Conservation (phyloP, 2,888 invertebrate genomes). For the Baccha elongata region DNA sequence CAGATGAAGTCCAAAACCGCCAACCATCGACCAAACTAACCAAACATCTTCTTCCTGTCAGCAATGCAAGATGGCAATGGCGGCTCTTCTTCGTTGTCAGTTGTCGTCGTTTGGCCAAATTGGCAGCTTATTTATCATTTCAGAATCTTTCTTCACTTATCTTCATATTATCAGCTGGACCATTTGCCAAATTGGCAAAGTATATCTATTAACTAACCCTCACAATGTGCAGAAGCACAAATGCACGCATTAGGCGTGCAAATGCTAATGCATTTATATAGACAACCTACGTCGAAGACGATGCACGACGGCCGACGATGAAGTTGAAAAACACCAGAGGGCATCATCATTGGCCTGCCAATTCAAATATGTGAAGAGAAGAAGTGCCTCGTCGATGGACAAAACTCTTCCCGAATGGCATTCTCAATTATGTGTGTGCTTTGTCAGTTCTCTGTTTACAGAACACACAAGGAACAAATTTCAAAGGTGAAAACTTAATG, state of each 20-base stretch:
- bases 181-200: conserved; percentile 64
- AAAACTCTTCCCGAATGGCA: conserved; percentile 40
- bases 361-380: conserved; percentile 37
- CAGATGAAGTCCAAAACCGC: conserved; percentile 7
- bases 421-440: conserved; percentile 15
- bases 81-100: conserved; percentile 60
- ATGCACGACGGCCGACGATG: neutral
- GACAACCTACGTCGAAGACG: conserved; percentile 1
- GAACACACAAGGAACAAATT: conserved; percentile 52
- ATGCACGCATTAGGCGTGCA: conserved; percentile 60
- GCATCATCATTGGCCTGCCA: conserved; percentile 52
- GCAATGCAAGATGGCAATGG: conserved; percentile 1
- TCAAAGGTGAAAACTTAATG: conserved; percentile 66
- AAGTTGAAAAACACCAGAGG: no score
- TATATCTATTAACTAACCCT: neutral
- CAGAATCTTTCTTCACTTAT: conserved; percentile 58
- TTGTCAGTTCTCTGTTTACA: conserved; percentile 9
- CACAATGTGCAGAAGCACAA: neutral
- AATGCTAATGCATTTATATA: conserved; percentile 55
- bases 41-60: conserved; percentile 66
- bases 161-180: conserved; percentile 40
- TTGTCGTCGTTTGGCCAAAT: conserved; percentile 62
- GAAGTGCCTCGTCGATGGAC: conserved; percentile 5
- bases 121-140: conserved; percentile 71
- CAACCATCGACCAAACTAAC: conserved; percentile 24